Conservation (phyloP, 2,797 vertebrate species). For the Rhinatrema bivittatum region DNA sequence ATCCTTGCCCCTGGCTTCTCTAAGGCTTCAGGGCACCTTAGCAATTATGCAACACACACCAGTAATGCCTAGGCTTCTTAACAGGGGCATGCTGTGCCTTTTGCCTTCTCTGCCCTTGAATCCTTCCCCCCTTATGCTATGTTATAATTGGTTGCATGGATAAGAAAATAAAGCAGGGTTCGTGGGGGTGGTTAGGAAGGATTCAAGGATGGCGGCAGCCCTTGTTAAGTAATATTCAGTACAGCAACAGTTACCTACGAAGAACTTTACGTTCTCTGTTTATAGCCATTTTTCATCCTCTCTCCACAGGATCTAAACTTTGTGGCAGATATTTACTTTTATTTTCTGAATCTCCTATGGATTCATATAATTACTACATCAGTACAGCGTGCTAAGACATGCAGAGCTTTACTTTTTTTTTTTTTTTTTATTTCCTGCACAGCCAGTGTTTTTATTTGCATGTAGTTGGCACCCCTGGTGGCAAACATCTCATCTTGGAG, state of each 20-base stretch:
- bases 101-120: too few relatives aligned
- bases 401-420: not conserved
- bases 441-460: not conserved
- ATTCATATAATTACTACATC: conserved; percentile 5
- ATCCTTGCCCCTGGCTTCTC: too few relatives aligned
- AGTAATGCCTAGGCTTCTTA: too few relatives aligned
- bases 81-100: too few relatives aligned
- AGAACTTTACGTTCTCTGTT: too few relatives aligned
- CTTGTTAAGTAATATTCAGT: conserved; percentile 22
- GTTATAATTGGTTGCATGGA: too few relatives aligned
- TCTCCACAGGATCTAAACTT: conserved; percentile 15
- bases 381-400: conserved; percentile 2
- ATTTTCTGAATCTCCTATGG: conserved; percentile 10
- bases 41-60: too few relatives aligned
- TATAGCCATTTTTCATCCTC: conserved; percentile 15
- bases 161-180: too few relatives aligned
- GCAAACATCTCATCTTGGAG: not conserved
- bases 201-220: too few relatives aligned
- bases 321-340: conserved; percentile 19
- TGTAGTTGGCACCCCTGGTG: not conserved
- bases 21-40: too few relatives aligned
- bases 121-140: too few relatives aligned
- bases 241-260: conserved; percentile 1
- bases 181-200: too few relatives aligned
- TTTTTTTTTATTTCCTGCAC: conserved; percentile 1